Evolutionary conservation across 2,888 invertebrate species (phyloP).

Genomic region (Cylindroiulus punctatus): DNA sequence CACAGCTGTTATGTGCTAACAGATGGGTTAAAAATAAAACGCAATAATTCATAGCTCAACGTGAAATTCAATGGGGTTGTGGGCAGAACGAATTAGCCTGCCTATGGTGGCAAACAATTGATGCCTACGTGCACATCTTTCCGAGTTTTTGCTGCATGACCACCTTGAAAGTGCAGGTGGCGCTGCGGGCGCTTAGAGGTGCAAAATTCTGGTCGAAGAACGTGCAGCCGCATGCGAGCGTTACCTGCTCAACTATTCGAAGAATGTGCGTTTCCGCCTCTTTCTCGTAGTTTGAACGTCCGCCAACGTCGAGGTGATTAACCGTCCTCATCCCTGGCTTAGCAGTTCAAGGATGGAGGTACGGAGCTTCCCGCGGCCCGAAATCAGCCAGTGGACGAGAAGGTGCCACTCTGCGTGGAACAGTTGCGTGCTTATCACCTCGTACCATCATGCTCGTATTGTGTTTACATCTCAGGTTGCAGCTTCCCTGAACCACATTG

Average conservation of each 20-base stretch:
- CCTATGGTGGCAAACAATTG: too few relatives aligned
- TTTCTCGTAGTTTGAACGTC: not conserved
- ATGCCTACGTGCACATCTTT: too few relatives aligned
- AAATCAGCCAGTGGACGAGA: not conserved
- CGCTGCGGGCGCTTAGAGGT: too few relatives aligned
- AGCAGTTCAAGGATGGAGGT: not conserved
- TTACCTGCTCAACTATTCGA: slow-evolving; percentile 24
- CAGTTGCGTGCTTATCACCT: too few relatives aligned
- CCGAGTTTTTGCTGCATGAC: not conserved
- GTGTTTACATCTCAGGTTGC: too few relatives aligned
- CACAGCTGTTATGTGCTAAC: too few relatives aligned
- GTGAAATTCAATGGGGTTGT: too few relatives aligned
- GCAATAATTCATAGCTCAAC: too few relatives aligned
- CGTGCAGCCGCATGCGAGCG: not conserved
- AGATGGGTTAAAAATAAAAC: too few relatives aligned
- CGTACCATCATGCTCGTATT: too few relatives aligned
- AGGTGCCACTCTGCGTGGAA: not conserved
- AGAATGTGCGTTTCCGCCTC: slow-evolving; percentile 26
- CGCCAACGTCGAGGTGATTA: slow-evolving; percentile 20
- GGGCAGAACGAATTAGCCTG: too few relatives aligned
- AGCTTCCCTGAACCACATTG: too few relatives aligned
- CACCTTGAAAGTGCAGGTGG: not conserved
- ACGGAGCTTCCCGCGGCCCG: not conserved
- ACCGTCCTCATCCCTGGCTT: slow-evolving; percentile 9
- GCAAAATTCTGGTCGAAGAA: not conserved